These are phyloP conservation scores for Dryoscopus gambensis DNA, from an alignment of 2,113 vertebrate species.

Conservation along the genomic window DNA sequence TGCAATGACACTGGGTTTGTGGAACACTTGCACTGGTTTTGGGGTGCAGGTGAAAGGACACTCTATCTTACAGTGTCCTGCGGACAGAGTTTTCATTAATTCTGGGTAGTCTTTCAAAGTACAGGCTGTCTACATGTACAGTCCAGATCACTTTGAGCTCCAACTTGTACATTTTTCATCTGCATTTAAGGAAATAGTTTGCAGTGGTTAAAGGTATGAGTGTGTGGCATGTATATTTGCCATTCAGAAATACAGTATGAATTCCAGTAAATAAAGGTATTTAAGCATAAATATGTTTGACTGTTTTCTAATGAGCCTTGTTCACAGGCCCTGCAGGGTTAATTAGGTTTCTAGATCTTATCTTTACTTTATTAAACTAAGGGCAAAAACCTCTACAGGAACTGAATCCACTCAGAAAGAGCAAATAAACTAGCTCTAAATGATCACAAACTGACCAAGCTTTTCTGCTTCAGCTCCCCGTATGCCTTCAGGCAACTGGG, in stretches of 20 bases:
- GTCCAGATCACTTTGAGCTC: not conserved
- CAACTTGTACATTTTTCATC: not conserved
- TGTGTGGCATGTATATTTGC: not conserved
- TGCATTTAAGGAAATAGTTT: slow-evolving; percentile 9
- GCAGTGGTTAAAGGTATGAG: not conserved
- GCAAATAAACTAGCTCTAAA: slow-evolving; percentile 79
- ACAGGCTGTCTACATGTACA: not conserved
- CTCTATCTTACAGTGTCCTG: not conserved
- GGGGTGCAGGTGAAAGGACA: not conserved
- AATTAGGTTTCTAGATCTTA: slow-evolving; percentile 64
- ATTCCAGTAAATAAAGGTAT: slow-evolving; percentile 48
- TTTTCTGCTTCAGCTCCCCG: slow-evolving; percentile 72
- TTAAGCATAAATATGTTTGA: slow-evolving; percentile 53
- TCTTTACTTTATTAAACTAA: slow-evolving; percentile 51
- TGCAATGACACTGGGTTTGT: not conserved
- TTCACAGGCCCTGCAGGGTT: slow-evolving; percentile 59
- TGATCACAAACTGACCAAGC: slow-evolving; percentile 75
- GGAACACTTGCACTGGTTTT: not conserved
- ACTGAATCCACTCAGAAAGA: slow-evolving; percentile 66
- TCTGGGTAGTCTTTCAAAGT: not conserved
- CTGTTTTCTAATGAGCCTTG: slow-evolving; percentile 58
- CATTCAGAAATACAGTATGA: not conserved
- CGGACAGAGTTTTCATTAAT: not conserved
- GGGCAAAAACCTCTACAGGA: slow-evolving; percentile 59
- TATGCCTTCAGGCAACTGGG: slow-evolving; percentile 65